Evolutionary conservation across 2,888 invertebrate species (phyloP).

Genomic region (Pasiphila rectangulata): DNA sequence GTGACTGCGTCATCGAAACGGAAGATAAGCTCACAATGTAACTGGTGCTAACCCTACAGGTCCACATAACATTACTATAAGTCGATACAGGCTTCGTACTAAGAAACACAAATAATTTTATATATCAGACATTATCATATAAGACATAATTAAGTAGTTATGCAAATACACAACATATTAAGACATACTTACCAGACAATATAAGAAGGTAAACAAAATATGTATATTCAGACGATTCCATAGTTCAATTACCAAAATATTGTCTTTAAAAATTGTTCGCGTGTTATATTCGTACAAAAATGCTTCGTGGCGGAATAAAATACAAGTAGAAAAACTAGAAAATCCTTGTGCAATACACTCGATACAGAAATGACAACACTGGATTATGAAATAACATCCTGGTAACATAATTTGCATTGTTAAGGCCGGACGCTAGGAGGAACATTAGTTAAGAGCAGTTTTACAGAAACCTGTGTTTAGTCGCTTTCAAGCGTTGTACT

Average conservation of each 20-base stretch:
- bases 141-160: too few species aligned
- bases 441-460: too few species aligned
- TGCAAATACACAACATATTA: too few species aligned
- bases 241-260: slow-evolving; percentile 12
- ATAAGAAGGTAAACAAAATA: too few species aligned
- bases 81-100: slow-evolving; percentile 2
- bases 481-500: too few species aligned
- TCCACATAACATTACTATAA: slow-evolving; percentile 12
- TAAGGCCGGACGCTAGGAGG: background rate
- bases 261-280: slow-evolving; percentile 7
- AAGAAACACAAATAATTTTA: too few species aligned
- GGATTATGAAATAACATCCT: slow-evolving; percentile 41
- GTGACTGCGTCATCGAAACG: too few species aligned
- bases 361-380: slow-evolving; percentile 38
- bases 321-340: slow-evolving; percentile 27
- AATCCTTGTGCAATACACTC: slow-evolving; percentile 17
- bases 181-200: too few species aligned
- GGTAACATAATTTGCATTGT: slow-evolving; percentile 55
- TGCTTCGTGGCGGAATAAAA: slow-evolving; percentile 28
- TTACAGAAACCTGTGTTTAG: too few species aligned
- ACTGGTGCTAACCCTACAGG: slow-evolving; percentile 9
- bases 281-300: slow-evolving; percentile 24
- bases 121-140: too few species aligned
- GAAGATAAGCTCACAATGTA: too few species aligned
- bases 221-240: slow-evolving; percentile 1